phyloP scores from a whole-genome alignment of 2,888 invertebrate species.

The Craniophora ligustri region DNA sequence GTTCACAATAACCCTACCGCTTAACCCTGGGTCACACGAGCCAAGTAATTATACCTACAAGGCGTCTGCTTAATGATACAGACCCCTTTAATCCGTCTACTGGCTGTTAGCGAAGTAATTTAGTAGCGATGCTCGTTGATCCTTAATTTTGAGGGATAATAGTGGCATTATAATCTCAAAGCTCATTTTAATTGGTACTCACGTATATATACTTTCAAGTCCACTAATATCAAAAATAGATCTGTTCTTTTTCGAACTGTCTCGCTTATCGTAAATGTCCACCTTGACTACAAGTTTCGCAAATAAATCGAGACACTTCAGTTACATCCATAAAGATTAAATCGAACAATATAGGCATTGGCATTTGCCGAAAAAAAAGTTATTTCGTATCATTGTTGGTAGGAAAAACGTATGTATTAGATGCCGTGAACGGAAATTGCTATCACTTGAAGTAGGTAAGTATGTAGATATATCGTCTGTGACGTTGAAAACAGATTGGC shows the following conservation, averaged over 20 bases:
- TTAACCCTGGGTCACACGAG: constrained; percentile 17
- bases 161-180: constrained; percentile 43
- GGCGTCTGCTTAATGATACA: constrained; percentile 51
- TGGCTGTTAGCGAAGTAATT: constrained; percentile 54
- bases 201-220: no score
- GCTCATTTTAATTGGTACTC: no score
- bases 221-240: no score
- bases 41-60: constrained; percentile 39
- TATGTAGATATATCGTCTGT: background rate
- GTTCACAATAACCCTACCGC: constrained; percentile 6
- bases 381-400: constrained; percentile 9
- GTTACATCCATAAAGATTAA: constrained; percentile 8
- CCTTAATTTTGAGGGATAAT: constrained; percentile 36
- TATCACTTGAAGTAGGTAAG: constrained; percentile 3
- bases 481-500: background rate
- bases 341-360: constrained; percentile 8
- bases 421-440: constrained; percentile 33
- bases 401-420: constrained; percentile 7
- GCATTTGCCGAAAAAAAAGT: constrained; percentile 12
- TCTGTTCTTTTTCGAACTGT: background rate
- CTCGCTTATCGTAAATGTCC: constrained; percentile 3
- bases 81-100: constrained; percentile 52
- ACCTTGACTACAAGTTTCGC: background rate
- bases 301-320: background rate
- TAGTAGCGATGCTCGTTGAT: constrained; percentile 47